These are phyloP conservation scores for Darevskia mixta DNA, from an alignment of 2,797 vertebrate genomes.

Conservation along the genomic window DNA sequence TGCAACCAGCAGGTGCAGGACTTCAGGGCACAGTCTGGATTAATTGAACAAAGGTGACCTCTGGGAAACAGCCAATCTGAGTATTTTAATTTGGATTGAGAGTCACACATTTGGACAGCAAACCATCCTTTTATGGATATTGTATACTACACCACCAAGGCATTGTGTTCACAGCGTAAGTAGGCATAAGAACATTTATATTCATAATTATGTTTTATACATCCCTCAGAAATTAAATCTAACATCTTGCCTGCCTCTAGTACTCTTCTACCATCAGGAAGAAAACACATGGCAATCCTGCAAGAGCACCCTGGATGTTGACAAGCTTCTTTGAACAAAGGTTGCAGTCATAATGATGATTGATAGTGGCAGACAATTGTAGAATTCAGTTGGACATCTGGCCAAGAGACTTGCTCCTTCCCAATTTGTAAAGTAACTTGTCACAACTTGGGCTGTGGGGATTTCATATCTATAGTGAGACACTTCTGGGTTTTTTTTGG, in stretches of 20 bases:
- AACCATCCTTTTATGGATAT: not conserved
- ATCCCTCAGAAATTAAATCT: not conserved
- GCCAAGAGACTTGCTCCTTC: not conserved
- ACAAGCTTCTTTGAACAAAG: slow-evolving; percentile 12
- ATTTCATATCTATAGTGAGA: not conserved
- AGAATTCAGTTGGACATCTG: slow-evolving; percentile 9
- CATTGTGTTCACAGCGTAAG: not conserved
- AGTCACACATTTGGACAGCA: not conserved
- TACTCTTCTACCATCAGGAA: not conserved
- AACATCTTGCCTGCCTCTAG: not conserved
- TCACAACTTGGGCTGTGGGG: not conserved
- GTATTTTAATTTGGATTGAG: not conserved
- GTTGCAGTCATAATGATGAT: slow-evolving; percentile 2
- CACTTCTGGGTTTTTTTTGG: not conserved
- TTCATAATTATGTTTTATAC: slow-evolving; percentile 3
- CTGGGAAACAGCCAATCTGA: not conserved
- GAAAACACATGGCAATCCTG: not conserved
- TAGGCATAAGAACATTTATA: not conserved
- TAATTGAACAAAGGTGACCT: not conserved
- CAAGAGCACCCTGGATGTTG: not conserved
- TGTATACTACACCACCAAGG: not conserved
- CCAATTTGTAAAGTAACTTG: not conserved
- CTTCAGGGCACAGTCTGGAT: not conserved
- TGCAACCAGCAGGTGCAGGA: not conserved
- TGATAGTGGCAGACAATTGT: slow-evolving; percentile 5